phyloP scores from a whole-genome alignment of 1,140 invertebrate species.

The Aphidius ervi region DNA sequence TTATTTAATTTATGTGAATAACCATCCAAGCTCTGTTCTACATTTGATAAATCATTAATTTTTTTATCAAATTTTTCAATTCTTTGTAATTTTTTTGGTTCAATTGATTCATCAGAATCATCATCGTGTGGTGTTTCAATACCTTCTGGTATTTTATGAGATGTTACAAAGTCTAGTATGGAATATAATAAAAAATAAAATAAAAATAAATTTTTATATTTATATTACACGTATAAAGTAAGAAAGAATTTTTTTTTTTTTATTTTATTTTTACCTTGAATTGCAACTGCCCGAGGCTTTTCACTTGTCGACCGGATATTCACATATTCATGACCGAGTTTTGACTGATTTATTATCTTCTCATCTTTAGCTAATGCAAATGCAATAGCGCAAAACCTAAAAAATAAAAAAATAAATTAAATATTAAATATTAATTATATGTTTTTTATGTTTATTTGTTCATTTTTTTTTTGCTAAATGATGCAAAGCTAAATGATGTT shows the following conservation, averaged over 20 bases:
- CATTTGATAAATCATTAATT: constrained; percentile 23
- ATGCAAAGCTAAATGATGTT: too few species aligned
- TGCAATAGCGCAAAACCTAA: constrained; percentile 29
- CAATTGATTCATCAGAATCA: constrained; percentile 30
- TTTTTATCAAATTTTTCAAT: constrained; percentile 38
- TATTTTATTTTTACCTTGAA: constrained; percentile 24
- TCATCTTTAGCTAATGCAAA: constrained; percentile 26
- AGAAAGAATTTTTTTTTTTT: not conserved
- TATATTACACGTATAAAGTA: too few species aligned
- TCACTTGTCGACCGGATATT: constrained; percentile 20
- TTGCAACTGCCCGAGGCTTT: constrained; percentile 19
- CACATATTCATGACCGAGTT: constrained; percentile 25
- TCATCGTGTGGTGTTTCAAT: constrained; percentile 29
- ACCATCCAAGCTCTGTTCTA: constrained; percentile 30
- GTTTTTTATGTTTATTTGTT: too few species aligned
- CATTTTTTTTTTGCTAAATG: too few species aligned
- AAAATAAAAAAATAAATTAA: not conserved
- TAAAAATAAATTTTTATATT: too few species aligned
- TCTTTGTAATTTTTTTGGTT: constrained; percentile 28
- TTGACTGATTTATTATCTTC: constrained; percentile 20
- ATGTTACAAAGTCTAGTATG: constrained; percentile 42
- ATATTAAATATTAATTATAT: not conserved
- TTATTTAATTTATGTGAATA: constrained; percentile 25
- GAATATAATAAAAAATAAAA: too few species aligned
- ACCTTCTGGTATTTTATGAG: constrained; percentile 41